phyloP scores from a whole-genome alignment of 2,113 vertebrate species.

The Arvicanthis niloticus region DNA sequence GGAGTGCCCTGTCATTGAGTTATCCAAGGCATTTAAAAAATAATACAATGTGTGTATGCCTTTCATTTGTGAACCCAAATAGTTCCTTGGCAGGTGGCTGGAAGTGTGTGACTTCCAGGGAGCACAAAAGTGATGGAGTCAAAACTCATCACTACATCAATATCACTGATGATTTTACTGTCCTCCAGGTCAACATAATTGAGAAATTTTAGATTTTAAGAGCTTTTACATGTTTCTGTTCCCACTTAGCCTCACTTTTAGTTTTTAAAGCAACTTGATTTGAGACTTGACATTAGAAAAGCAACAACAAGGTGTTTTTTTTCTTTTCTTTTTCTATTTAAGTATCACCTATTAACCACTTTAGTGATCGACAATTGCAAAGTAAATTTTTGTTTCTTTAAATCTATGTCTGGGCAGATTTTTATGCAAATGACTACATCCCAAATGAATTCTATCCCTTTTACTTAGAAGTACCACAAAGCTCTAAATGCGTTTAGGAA shows the following conservation, averaged over 20 bases:
- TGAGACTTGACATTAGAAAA: background rate
- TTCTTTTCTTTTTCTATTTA: background rate
- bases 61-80: no score
- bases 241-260: background rate
- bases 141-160: background rate
- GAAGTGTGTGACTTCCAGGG: no score
- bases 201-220: background rate
- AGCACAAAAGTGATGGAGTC: no score
- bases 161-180: background rate
- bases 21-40: no score
- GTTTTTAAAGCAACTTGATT: background rate
- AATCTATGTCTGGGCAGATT: background rate
- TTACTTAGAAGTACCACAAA: background rate
- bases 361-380: background rate
- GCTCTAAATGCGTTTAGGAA: background rate
- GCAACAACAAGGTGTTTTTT: background rate
- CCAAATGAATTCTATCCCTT: background rate
- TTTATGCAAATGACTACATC: slow-evolving; percentile 24
- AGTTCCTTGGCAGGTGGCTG: no score
- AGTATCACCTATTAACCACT: background rate
- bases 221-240: background rate
- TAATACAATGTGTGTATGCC: no score
- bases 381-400: background rate
- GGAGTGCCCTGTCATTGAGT: no score
- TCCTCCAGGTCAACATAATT: background rate